Base-by-base conservation (phyloP, 2,113 vertebrate genomes). In the Eretmodus cyanostictus region DNA sequence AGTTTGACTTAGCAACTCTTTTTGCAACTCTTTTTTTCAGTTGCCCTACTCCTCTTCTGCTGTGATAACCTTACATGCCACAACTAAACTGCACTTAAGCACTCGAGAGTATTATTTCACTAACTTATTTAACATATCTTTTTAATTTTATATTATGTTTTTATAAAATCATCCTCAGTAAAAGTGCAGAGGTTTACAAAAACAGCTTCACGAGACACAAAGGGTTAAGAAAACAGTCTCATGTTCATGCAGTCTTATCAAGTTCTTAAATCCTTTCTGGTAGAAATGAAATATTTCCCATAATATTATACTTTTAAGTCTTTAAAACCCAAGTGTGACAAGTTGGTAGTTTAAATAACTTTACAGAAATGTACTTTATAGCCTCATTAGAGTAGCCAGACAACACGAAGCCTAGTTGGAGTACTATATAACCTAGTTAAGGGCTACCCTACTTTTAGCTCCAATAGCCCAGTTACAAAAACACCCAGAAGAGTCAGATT, bases 381-480 rank as follows among this genome's bases (percentile, higher is more conserved):
- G 82, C 93, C 94, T 93, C 86, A 86, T 89, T 92, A 86, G 80
- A 88, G 82, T 59, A 66, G 81, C 80, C 89, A 90, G 63, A 90
- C 83, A 82, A 84, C 80, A 90, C 1, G 38, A 83, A 85, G 71
- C 78, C 51, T 45, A 80, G 89, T 85, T 89, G 83, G 84, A 88
- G 82, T 79, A 63, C 53, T 55, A 86, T 66, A 45, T 87, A 95
- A 90, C 93, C 95, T 66, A 95, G 91, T 93, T 95, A 90, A 79
- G 61, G 84, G 71, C 80, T 93, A 95, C 61, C 94, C 95, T 95
- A 96, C 91, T 95, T 95, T 89, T 53, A 89, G 93, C 94, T 92
- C 84, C 90, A 88, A 68, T 92, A 95, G 93, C 94, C 94, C 92
- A 95, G 89, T 96, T 96, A 89, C 68, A 90, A 54, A 91, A 92